A percentile compares a stretch with the other conserved stretches of the same genome.
phyloP scores from a whole-genome alignment of 2,797 vertebrate species.

The Adelosebastes latens region DNA sequence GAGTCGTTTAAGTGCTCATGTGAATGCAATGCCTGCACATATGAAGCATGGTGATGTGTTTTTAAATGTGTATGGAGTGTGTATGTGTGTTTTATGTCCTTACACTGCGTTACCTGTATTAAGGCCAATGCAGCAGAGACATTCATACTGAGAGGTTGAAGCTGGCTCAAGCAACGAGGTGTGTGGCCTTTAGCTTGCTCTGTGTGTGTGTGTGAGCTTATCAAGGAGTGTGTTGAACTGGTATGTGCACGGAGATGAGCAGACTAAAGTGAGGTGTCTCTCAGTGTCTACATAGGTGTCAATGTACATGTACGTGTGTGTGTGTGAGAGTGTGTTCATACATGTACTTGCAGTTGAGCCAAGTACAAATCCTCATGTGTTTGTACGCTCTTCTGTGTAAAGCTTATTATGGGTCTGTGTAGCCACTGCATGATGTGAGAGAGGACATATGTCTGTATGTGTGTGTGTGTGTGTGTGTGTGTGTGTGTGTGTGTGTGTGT shows the following conservation, averaged over 20 bases:
- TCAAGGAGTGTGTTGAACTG: slow-evolving; percentile 68
- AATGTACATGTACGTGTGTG: slow-evolving; percentile 18
- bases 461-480: slow-evolving; percentile 35
- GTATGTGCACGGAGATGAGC: slow-evolving; percentile 60
- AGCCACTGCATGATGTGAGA: slow-evolving; percentile 52
- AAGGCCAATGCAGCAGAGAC: slow-evolving; percentile 60
- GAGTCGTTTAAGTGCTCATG: slow-evolving; percentile 54
- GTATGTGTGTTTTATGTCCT: slow-evolving; percentile 32
- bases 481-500: slow-evolving; percentile 44
- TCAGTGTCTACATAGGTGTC: slow-evolving; percentile 51
- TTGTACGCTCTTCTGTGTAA: slow-evolving; percentile 50
- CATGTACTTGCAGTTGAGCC: slow-evolving; percentile 43
- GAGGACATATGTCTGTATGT: slow-evolving; percentile 33
- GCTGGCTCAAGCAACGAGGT: slow-evolving; percentile 50
- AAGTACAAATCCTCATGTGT: slow-evolving; percentile 48
- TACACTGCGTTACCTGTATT: slow-evolving; percentile 44
- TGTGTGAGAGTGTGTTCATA: slow-evolving; percentile 24
- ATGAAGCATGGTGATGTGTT: slow-evolving; percentile 37
- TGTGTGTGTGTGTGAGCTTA: slow-evolving; percentile 47
- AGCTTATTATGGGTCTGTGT: slow-evolving; percentile 58
- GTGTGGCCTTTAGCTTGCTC: slow-evolving; percentile 42
- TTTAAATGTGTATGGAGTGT: background rate
- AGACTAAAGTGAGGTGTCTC: slow-evolving; percentile 55
- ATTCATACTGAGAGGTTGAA: slow-evolving; percentile 70
- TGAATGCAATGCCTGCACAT: slow-evolving; percentile 56